Percentiles rank a stretch among this genome's conserved stretches.
Conservation (phyloP, 2,797 vertebrate species). For the Lepilemur septentrionalis region DNA sequence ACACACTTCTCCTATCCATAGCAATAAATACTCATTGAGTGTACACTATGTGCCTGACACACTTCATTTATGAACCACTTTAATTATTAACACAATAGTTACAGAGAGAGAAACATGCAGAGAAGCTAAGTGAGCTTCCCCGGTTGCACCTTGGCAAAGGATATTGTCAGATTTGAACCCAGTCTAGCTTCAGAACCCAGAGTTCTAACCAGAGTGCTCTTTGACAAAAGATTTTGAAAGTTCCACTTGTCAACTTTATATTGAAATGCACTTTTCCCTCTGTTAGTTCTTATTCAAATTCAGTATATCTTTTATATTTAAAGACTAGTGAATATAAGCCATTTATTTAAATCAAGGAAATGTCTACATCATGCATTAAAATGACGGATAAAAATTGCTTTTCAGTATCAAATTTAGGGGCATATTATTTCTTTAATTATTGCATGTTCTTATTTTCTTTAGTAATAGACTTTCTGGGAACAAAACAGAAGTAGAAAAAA, state of each 20-base stretch:
- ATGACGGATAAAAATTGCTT: neutral
- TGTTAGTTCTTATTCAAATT: neutral
- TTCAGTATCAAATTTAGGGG: neutral
- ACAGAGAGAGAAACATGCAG: neutral
- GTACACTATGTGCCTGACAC: too few relatives aligned
- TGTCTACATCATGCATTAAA: neutral
- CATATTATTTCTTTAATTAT: neutral
- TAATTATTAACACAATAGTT: neutral
- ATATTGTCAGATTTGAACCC: neutral
- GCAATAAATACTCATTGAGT: too few relatives aligned
- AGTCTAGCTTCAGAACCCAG: neutral
- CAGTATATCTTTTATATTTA: neutral
- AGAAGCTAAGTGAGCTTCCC: neutral
- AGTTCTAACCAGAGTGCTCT: neutral
- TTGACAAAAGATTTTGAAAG: neutral
- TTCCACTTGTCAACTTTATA: neutral
- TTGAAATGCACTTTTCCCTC: neutral
- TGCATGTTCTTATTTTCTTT: neutral
- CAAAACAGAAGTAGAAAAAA: neutral
- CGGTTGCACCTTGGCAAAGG: neutral
- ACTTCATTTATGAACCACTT: neutral
- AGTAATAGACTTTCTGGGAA: neutral
- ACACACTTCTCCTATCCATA: too few relatives aligned
- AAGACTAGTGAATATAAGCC: neutral
- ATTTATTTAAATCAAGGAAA: neutral